Base-by-base conservation (phyloP, 2,888 invertebrate genomes). In the Epirrhoe alternata region DNA sequence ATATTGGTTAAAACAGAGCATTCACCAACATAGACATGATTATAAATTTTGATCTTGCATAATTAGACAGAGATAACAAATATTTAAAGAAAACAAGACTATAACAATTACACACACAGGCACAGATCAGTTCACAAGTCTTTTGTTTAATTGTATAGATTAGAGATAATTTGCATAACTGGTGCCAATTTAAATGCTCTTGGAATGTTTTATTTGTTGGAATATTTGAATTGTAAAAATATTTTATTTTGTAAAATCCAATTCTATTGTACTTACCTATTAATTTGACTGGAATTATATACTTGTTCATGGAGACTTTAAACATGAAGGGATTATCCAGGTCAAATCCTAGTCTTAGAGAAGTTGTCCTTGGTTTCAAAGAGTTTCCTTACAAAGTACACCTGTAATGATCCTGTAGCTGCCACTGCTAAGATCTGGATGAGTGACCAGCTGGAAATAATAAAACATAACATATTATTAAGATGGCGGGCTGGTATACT, bases 371-470 rank as follows among this genome's bases (percentile, higher is more conserved):
- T 97, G 0, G 96, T 95, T 81, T 97, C 97, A 84, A 99, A 99
- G 10, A 99, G 91, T 91, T 97, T 97, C 72, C 97, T 95, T 12
- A 99, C 97, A 86, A 98, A 98, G 85, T 96, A 97, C 1, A 98
- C 98, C 92, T 98, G 96, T 30, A 96, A 79, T 0, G 96, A 94
- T 8, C 97, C 97, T 0, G 98, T 97, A 0, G 95, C 94, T 56
- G 96, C 90, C 70, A 99, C 97, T 0, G 98, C 96, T 31, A 96
- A 65, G 73, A 98, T 97, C 93, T 98, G 98, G 58, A 96, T 94
- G 2, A 98, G 78, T 0, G 99, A 98, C 97, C 98, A 98, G 68
- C 92, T 93, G 85, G 5, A 62, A 54, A 24, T 24, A 24, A 51
- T 69, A 71, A 71, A 57, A 58, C 38, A 42, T 4, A 12, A 42